phyloP scores from a whole-genome alignment of 2,113 vertebrate species.

The Abramis brama region DNA sequence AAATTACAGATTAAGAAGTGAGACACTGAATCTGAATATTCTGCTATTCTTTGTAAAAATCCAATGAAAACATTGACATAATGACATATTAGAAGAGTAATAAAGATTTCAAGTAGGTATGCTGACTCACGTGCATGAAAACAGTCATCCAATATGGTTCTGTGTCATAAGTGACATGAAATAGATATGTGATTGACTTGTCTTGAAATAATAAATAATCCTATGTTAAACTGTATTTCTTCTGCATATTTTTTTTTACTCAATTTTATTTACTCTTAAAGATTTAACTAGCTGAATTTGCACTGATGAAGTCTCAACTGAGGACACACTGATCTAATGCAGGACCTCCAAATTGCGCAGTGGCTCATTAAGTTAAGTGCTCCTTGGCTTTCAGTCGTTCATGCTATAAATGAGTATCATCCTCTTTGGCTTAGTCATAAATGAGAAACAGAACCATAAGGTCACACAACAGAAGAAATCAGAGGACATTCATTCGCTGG shows the following conservation, averaged over 20 bases:
- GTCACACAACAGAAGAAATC: constrained; percentile 68
- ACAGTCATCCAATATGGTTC: not conserved
- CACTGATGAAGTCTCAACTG: constrained; percentile 22
- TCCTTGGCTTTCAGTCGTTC: constrained; percentile 70
- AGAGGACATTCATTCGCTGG: constrained; percentile 54
- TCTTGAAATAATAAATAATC: not conserved
- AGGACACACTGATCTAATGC: constrained; percentile 18
- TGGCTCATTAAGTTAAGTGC: constrained; percentile 80
- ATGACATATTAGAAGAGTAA: not conserved
- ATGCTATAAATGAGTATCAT: constrained; percentile 64
- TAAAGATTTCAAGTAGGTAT: not conserved
- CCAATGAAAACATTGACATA: not conserved
- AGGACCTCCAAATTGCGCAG: constrained; percentile 42
- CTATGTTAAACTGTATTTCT: not conserved
- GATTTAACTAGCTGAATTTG: not conserved
- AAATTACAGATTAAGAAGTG: not conserved
- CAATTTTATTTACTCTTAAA: not conserved
- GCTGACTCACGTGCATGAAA: not conserved
- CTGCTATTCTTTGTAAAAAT: not conserved
- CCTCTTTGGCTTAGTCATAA: constrained; percentile 58
- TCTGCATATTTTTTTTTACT: not conserved
- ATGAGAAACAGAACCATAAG: constrained; percentile 64
- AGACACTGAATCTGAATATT: not conserved
- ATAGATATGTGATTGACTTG: not conserved
- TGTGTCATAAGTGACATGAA: not conserved